Conservation (phyloP, 1,140 invertebrate species). For the Solenopsis fugax region DNA sequence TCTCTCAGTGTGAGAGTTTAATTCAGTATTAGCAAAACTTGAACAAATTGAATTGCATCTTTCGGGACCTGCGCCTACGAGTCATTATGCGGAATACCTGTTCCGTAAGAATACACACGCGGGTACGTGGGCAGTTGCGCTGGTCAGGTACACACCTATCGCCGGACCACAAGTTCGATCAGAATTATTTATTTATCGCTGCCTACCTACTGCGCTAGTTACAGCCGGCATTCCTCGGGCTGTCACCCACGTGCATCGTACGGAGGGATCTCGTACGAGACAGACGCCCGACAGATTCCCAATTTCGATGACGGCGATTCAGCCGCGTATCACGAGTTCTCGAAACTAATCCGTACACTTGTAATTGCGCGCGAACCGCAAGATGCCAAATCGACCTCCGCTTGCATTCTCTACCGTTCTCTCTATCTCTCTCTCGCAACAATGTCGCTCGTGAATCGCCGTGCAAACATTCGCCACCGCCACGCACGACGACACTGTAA, state of each 20-base stretch:
- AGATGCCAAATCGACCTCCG: conserved; percentile 31
- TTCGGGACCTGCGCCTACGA: conserved; percentile 18
- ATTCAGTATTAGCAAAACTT: neutral
- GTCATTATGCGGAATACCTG: conserved; percentile 14
- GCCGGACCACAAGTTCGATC: conserved; percentile 65
- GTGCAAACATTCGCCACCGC: conserved; percentile 13
- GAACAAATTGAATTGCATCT: neutral
- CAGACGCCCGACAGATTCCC: neutral
- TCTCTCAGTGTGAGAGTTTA: neutral
- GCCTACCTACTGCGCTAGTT: conserved; percentile 80
- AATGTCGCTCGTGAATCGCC: conserved; percentile 29
- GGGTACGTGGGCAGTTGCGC: neutral
- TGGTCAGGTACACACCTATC: conserved; percentile 42
- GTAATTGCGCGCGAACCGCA: conserved; percentile 3
- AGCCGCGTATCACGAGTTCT: neutral
- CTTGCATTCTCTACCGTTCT: too few relatives aligned
- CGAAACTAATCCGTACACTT: neutral
- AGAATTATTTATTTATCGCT: conserved; percentile 81
- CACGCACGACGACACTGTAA: conserved; percentile 44
- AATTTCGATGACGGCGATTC: neutral
- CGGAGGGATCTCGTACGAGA: neutral
- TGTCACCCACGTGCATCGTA: conserved; percentile 48
- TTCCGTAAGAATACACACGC: neutral
- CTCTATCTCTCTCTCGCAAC: conserved; percentile 19
- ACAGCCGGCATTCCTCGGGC: conserved; percentile 76